Base-by-base conservation (phyloP, 2,113 vertebrate species). In the Plectropomus leopardus region DNA sequence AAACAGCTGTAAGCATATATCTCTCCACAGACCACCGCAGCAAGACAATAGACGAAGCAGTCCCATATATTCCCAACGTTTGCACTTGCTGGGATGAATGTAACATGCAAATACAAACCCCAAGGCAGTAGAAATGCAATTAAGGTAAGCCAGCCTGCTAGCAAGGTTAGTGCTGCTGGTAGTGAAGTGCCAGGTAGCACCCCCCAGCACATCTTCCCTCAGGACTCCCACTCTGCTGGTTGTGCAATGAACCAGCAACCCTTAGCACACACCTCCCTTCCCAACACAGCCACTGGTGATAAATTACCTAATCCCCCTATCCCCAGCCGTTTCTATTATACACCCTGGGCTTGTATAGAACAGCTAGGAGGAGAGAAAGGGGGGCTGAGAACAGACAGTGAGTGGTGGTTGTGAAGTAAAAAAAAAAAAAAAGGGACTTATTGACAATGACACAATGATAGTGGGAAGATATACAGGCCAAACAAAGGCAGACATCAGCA, bases 301-400 rank as follows among this genome's bases (percentile, higher is more conserved):
- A 84, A 92, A 92, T 92, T 85, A 92, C 89, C 88, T 74, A 72
- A 90, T 88, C 86, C 81, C 64, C 13, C 64, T 54, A 61, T 82
- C 50, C 87, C 82, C 67, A 80, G 86, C 74, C 34, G 23, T 72
- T 89, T 87, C 84, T 66, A 76, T 86, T 86, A 73, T 86, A 82
- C 78, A 84, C 72, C 68, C 77, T 26, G 44, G 75, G 72, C 84
- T 90, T 86, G 66, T 79, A 83, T 83, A 82, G 67, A 74, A 53
- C 71, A 66, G 73, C 64, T 40, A 45, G 23, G 40, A 65, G 42
- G 47, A 80, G 64, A 63, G 73, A 76, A 58, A 67, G 73, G 63
- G 51, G 54, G 36, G 10, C 7, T 14, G 53, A 61, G 65, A 80
- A 82, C n/a, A 81, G 74, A 78, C 70, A 69, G 74, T 8, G 32